Evolutionary conservation across 2,888 invertebrate genomes (phyloP).

Genomic region (Siphlonurus alternatus): DNA sequence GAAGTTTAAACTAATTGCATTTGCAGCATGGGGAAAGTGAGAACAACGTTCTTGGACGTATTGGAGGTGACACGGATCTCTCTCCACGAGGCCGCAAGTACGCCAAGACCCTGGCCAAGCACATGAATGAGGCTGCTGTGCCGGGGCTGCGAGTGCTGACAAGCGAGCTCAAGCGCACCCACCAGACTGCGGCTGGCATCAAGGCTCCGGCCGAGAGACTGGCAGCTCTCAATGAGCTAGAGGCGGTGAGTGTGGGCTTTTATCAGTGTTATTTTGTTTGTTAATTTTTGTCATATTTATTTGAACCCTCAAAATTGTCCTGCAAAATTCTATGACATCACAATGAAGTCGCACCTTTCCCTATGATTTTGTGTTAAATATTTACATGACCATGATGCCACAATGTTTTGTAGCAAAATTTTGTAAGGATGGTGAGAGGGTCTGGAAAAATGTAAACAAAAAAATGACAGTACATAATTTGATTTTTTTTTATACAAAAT

Average conservation of each 20-base stretch:
- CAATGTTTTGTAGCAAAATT: no score
- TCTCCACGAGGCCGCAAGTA: conserved; percentile 68
- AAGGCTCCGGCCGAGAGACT: conserved; percentile 69
- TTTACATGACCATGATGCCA: no score
- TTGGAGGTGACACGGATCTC: conserved; percentile 78
- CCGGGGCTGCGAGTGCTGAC: conserved; percentile 73
- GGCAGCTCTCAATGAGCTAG: conserved; percentile 77
- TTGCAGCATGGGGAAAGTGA: conserved; percentile 82
- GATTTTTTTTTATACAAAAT: no score
- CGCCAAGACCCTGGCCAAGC: conserved; percentile 52
- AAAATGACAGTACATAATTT: no score
- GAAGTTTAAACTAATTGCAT: neutral
- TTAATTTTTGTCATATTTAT: neutral
- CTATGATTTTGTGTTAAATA: no score
- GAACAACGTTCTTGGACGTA: conserved; percentile 74
- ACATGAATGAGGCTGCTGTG: conserved; percentile 50
- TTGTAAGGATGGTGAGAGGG: no score
- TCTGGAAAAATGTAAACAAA: no score
- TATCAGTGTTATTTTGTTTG: neutral
- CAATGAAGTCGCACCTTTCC: neutral
- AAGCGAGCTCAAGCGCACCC: conserved; percentile 72
- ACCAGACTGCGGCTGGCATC: conserved; percentile 67
- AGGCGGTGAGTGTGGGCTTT: conserved; percentile 48
- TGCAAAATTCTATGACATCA: no score
- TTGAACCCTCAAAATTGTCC: neutral